Percentiles rank a stretch among this genome's conserved stretches.
Evolutionary conservation across 2,797 vertebrate genomes (phyloP).

Genomic region (Staurois parvus): DNA sequence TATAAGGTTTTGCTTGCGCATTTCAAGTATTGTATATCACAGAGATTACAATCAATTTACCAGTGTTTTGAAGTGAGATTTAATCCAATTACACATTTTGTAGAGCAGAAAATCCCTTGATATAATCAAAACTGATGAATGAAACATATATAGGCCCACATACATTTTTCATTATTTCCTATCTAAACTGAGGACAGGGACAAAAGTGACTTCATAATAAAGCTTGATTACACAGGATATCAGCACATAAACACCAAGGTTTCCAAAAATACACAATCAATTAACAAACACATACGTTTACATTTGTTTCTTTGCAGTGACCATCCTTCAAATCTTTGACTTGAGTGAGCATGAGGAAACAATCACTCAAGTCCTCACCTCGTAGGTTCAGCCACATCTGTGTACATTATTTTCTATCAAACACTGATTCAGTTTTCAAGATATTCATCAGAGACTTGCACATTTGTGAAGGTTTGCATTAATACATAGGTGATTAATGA

Average conservation of each 20-base stretch:
- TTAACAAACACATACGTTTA: constrained; percentile 45
- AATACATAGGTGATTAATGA: constrained; percentile 55
- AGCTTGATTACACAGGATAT: constrained; percentile 47
- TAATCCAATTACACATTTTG: constrained; percentile 36
- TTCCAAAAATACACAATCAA: constrained; percentile 51
- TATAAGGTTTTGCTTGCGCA: background rate
- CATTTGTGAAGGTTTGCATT: constrained; percentile 43
- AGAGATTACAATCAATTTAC: background rate
- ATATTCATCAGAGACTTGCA: constrained; percentile 49
- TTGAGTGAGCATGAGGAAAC: constrained; percentile 51
- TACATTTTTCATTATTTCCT: constrained; percentile 47
- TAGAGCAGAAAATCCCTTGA: constrained; percentile 27
- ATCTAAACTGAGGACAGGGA: constrained; percentile 50
- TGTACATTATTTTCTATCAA: constrained; percentile 40
- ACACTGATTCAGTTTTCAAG: constrained; percentile 51
- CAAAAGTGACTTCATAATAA: constrained; percentile 52
- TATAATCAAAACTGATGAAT: constrained; percentile 45
- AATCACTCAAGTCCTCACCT: constrained; percentile 59
- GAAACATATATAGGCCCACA: constrained; percentile 16
- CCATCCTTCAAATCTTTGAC: constrained; percentile 24
- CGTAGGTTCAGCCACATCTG: constrained; percentile 54
- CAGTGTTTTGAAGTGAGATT: constrained; percentile 15
- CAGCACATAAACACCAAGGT: constrained; percentile 44
- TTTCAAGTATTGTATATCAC: background rate
- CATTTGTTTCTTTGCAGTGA: constrained; percentile 21